These are phyloP conservation scores for Euphonia xanthogaster DNA, from an alignment of 2,797 vertebrate species.

Conservation along the genomic window DNA sequence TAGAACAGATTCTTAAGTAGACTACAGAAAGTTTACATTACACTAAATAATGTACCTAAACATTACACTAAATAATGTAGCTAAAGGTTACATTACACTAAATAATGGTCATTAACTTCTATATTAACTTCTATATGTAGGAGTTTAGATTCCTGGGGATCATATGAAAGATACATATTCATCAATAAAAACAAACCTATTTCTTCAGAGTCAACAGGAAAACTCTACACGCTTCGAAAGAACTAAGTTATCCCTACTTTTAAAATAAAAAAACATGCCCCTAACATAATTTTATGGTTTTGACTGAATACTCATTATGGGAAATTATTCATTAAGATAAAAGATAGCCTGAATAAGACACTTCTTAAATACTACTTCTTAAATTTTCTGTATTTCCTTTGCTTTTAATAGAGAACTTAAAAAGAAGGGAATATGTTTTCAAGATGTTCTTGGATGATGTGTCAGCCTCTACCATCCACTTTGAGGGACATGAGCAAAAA, in stretches of 20 bases:
- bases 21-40: neutral
- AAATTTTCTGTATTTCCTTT: neutral
- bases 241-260: neutral
- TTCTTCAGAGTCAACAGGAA: neutral
- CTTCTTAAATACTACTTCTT: neutral
- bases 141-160: neutral
- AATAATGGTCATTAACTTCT: neutral
- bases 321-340: neutral
- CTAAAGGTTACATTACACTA: neutral
- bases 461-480: neutral
- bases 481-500: neutral
- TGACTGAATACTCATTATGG: neutral
- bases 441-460: neutral
- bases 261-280: neutral
- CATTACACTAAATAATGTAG: neutral
- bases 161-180: neutral
- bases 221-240: neutral
- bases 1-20: neutral
- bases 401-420: neutral
- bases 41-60: neutral
- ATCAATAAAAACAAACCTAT: neutral
- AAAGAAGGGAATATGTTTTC: neutral
- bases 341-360: neutral
- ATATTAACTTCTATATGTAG: neutral
- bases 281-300: neutral